These are phyloP conservation scores for Danio rerio DNA, from an alignment of 2,113 vertebrate species.

Conservation along the genomic window GRCz12tu NC_133200.1:34041501-34042000, in stretches of 20 bases:
- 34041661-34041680: background rate
- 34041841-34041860: constrained; percentile 38
- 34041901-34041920: constrained; percentile 58
- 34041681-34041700: too few relatives aligned
- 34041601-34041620: too few relatives aligned
- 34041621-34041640: too few relatives aligned
- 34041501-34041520: too few relatives aligned
- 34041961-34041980: background rate
- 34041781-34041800: constrained; percentile 51
- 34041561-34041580: too few relatives aligned
- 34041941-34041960: constrained; percentile 29
- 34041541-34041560: too few relatives aligned
- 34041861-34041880: constrained; percentile 55
- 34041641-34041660: too few relatives aligned
- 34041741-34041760: constrained; percentile 7
- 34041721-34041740: background rate
- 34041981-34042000: background rate
- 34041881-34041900: constrained; percentile 36
- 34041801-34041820: constrained; percentile 54
- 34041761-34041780: constrained; percentile 40
- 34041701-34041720: background rate
- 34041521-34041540: too few relatives aligned
- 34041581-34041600: too few relatives aligned
- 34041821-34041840: constrained; percentile 61
- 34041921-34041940: constrained; percentile 40